A percentile compares a stretch with the other conserved stretches of the same genome.
These are phyloP conservation scores for Polypedilum vanderplanki DNA, from an alignment of 1,140 invertebrate genomes.

Conservation along the genomic window DNA sequence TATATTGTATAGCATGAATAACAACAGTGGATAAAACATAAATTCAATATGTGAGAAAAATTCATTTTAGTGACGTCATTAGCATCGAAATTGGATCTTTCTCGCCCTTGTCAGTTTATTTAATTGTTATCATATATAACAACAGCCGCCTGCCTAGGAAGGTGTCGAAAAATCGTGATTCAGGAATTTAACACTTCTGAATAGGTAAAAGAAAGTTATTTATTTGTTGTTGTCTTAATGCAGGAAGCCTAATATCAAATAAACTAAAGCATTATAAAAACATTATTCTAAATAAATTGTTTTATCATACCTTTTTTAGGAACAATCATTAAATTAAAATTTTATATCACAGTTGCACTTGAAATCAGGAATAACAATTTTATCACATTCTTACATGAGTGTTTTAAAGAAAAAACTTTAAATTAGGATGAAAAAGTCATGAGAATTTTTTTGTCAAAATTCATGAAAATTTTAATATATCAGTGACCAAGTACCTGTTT, in stretches of 20 bases:
- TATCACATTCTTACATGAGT: too few species aligned
- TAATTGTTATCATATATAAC: conserved; percentile 1
- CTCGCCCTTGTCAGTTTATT: neutral
- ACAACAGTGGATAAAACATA: neutral
- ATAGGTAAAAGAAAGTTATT: neutral
- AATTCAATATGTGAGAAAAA: conserved; percentile 1
- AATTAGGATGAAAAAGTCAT: too few species aligned
- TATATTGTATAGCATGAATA: neutral
- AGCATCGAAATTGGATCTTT: neutral
- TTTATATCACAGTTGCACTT: too few species aligned
- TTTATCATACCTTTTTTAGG: too few species aligned
- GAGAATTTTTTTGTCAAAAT: too few species aligned
- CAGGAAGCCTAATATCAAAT: neutral
- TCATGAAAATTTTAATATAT: too few species aligned
- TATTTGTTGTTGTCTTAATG: neutral
- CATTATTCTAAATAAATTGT: too few species aligned
- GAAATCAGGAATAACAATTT: too few species aligned
- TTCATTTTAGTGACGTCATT: neutral
- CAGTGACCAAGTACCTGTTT: too few species aligned
- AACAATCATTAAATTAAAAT: too few species aligned
- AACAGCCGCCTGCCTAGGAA: neutral
- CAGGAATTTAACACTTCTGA: neutral
- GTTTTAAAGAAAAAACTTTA: too few species aligned
- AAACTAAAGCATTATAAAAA: too few species aligned
- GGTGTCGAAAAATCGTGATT: neutral